Base-by-base conservation (phyloP, 2,888 invertebrate genomes). In the Temnothorax rugatulus region DNA sequence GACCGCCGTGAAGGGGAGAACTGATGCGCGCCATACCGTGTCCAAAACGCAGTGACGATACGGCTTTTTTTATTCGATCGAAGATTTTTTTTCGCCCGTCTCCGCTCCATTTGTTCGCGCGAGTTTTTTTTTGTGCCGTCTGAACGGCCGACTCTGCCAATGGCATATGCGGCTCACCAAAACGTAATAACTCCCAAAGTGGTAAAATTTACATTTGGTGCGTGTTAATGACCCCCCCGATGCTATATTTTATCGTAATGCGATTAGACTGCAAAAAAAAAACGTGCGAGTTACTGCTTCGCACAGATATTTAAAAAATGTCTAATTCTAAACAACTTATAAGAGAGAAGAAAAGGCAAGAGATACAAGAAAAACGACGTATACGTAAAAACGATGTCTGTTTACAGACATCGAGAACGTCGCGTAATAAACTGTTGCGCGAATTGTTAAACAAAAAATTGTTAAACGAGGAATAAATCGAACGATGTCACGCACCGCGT, bases 21-120 rank as follows among this genome's bases (percentile, higher is more conserved):
- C 79, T 84, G 87, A 91, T 88, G 86, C 85, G 75, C 88, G 88
- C 89, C 91, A 91, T 92, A 92, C 91, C 90, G 92, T 92, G 89
- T 86, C 90, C 88, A 91, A 93, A 89, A 84, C 84, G 83, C 82
- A 41, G 25, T 69, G 76, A 77, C 88, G 86, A 88, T 90, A 87
- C 77, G 64, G 57, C 59, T 82, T 81, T 79, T 89, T 87, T 87
- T 61, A 71, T 21, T 47, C 29, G 44, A 29, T 50, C 47, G 47
- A 85, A 41, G 81, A 66, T 50, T 84, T 47, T 85, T 88, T 83
- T 77, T 75, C 64, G 8, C 8, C 52, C 34, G 34, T 57, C 50
- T 50, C 47, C 54, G 59, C 38, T 63, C n/a, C 57, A 50, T 83
- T 59, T 79, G 64, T 21, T 47, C 47, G 61, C 50, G 13, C 54